phyloP scores from a whole-genome alignment of 2,113 vertebrate genomes.

The Ctenomys sociabilis region DNA sequence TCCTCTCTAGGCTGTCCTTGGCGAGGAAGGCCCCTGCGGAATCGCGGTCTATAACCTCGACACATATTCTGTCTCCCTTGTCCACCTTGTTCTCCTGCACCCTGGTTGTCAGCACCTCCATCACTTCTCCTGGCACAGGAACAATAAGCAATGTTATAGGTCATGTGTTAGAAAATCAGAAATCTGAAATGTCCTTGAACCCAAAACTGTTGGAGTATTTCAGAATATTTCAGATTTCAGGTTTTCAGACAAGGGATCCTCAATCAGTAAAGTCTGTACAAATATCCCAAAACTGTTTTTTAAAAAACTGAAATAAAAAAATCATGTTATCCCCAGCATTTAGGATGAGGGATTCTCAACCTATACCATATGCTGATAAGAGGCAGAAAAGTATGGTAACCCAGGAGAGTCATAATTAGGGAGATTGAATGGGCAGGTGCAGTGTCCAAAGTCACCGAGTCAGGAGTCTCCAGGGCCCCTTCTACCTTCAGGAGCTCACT shows the following conservation, averaged over 20 bases:
- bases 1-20: no score
- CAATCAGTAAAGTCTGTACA: not conserved
- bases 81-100: no score
- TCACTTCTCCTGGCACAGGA: no score
- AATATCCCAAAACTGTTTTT: not conserved
- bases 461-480: no score
- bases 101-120: no score
- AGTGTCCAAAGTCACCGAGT: not conserved
- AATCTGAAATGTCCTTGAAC: not conserved
- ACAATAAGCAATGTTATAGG: not conserved
- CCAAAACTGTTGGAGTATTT: not conserved
- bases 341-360: not conserved
- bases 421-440: not conserved
- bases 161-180: not conserved
- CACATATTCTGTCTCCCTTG: no score
- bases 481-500: not conserved
- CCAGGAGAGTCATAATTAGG: not conserved
- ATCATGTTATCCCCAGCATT: not conserved
- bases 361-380: not conserved
- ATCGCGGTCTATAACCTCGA: no score
- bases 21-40: no score
- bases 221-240: not conserved
- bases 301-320: not conserved
- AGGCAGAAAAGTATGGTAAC: not conserved
- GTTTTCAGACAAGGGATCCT: not conserved